phyloP scores from a whole-genome alignment of 2,113 vertebrate genomes.

The Microtus montanus region DNA sequence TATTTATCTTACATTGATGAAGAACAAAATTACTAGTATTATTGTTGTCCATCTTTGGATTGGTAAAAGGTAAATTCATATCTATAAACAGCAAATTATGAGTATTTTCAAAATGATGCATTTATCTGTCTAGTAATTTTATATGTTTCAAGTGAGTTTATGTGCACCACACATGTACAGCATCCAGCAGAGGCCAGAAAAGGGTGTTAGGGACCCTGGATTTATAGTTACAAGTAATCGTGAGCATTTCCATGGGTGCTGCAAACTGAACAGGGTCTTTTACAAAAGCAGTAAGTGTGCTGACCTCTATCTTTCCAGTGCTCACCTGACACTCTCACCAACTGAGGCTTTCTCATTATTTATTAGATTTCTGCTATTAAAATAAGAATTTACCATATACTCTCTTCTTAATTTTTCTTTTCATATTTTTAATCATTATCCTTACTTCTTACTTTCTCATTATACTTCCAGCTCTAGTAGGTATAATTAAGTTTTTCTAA shows the following conservation, averaged over 20 bases:
- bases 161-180: too few relatives aligned
- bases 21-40: neutral
- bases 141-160: too few relatives aligned
- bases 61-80: neutral
- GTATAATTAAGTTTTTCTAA: neutral
- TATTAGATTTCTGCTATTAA: neutral
- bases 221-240: neutral
- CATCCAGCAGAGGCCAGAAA: neutral
- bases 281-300: neutral
- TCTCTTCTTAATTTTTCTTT: neutral
- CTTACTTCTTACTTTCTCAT: neutral
- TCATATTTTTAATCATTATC: neutral
- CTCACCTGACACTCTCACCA: neutral
- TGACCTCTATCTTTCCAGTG: too few relatives aligned
- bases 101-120: neutral
- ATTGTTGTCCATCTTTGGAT: neutral
- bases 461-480: neutral
- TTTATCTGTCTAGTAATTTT: neutral
- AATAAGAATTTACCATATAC: neutral
- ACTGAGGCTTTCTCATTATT: neutral
- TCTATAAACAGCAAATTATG: neutral
- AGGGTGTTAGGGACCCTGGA: rapidly evolving
- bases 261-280: too few relatives aligned
- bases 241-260: neutral
- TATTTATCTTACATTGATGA: neutral